These are phyloP conservation scores for Bicyclus anynana DNA, from an alignment of 1,140 invertebrate genomes.

Conservation along the genomic window DNA sequence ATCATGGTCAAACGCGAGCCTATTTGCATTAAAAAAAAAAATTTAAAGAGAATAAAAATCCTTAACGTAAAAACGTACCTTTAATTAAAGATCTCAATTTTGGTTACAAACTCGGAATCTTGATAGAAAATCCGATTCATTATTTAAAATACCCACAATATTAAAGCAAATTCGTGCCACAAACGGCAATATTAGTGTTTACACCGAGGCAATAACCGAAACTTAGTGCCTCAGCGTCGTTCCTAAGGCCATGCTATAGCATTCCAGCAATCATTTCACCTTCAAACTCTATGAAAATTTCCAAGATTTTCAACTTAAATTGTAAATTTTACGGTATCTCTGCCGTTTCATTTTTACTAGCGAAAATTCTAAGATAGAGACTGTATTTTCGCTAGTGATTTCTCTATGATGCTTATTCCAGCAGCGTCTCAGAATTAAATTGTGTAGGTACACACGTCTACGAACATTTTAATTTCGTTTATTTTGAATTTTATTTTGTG, in stretches of 20 bases:
- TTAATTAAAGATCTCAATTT: background rate
- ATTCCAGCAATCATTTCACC: constrained; percentile 14
- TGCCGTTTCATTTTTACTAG: constrained; percentile 11
- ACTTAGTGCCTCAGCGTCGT: constrained; percentile 4
- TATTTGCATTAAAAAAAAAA: too few relatives aligned
- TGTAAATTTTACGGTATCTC: background rate
- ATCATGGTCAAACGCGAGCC: too few relatives aligned
- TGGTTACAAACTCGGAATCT: background rate
- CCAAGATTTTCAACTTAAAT: constrained; percentile 11
- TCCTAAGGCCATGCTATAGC: constrained; percentile 6
- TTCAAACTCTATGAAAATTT: constrained; percentile 6
- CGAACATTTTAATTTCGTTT: constrained; percentile 3
- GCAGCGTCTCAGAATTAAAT: background rate
- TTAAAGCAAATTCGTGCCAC: constrained; percentile 5
- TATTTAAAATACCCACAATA: constrained; percentile 7
- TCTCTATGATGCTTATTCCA: background rate
- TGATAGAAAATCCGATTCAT: background rate
- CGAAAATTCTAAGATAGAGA: background rate
- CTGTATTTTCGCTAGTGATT: background rate
- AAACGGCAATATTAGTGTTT: constrained; percentile 16
- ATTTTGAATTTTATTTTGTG: constrained; percentile 1
- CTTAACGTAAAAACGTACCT: too few relatives aligned
- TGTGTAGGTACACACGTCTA: background rate
- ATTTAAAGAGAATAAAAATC: too few relatives aligned
- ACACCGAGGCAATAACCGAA: constrained; percentile 14